A percentile compares a stretch with the other conserved stretches of the same genome.
Conservation (phyloP, 1,140 invertebrate genomes). For the Atta texana region DNA sequence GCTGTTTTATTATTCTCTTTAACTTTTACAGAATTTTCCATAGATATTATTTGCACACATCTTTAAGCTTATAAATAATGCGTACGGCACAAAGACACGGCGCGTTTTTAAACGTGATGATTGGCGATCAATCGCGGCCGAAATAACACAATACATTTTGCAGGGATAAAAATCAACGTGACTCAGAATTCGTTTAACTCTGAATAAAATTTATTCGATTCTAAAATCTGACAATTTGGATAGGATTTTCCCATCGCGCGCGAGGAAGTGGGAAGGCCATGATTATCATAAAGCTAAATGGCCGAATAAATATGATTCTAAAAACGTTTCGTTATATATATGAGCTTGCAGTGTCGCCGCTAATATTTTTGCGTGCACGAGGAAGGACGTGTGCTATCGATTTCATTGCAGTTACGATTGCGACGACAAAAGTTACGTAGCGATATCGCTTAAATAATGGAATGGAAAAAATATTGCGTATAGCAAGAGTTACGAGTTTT, state of each 20-base stretch:
- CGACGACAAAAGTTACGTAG: conserved; percentile 67
- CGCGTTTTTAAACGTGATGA: conserved; percentile 15
- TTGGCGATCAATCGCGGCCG: background rate
- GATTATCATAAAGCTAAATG: background rate
- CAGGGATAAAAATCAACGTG: background rate
- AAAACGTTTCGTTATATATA: conserved; percentile 17
- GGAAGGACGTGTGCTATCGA: conserved; percentile 72
- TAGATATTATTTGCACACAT: conserved; percentile 61
- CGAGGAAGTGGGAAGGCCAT: background rate
- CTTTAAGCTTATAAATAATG: conserved; percentile 33
- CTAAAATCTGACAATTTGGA: background rate
- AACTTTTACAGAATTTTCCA: conserved; percentile 15
- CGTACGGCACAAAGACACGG: background rate
- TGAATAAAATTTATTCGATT: background rate
- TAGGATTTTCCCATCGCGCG: background rate
- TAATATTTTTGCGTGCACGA: conserved; percentile 63
- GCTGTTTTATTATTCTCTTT: background rate
- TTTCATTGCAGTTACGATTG: conserved; percentile 77
- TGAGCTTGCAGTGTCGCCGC: background rate
- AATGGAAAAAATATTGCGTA: conserved; percentile 8
- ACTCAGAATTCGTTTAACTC: background rate
- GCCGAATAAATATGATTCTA: background rate
- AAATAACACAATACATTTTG: background rate
- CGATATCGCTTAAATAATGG: conserved; percentile 21
- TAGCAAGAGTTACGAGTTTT: background rate